phyloP scores from a whole-genome alignment of 2,888 invertebrate species.

The Phoenoteleia sp. region DNA sequence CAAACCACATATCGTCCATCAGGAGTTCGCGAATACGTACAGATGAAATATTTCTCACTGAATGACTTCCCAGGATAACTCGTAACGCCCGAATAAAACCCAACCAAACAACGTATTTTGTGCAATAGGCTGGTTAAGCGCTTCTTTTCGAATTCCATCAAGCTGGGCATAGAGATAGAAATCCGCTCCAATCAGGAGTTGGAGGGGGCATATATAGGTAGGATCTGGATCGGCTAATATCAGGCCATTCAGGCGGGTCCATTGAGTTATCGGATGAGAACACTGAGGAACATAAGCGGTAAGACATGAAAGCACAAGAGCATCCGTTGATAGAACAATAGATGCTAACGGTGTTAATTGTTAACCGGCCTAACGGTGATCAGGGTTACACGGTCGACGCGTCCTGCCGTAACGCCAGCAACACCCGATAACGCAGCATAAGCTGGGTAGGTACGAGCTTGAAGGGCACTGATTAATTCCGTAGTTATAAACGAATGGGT shows the following conservation, averaged over 20 bases:
- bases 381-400: background rate
- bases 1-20: too few species aligned
- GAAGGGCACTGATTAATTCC: background rate
- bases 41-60: too few species aligned
- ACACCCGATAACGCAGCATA: background rate
- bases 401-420: background rate
- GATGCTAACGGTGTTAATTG: too few species aligned
- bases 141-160: background rate
- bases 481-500: background rate
- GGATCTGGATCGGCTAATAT: too few species aligned
- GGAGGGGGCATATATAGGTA: background rate
- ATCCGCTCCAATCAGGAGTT: too few species aligned
- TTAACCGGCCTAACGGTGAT: background rate
- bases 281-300: too few species aligned
- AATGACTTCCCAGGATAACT: too few species aligned
- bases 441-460: background rate
- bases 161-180: background rate
- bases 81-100: too few species aligned
- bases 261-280: background rate
- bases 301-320: too few species aligned
- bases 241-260: constrained; percentile 2
- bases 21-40: too few species aligned
- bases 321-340: background rate
- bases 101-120: constrained; percentile 11
- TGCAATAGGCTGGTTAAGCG: background rate